Evolutionary conservation across 2,888 invertebrate genomes (phyloP), one percentile per base, ranked within the genome.

Genomic region (Pteria penguin): DNA sequence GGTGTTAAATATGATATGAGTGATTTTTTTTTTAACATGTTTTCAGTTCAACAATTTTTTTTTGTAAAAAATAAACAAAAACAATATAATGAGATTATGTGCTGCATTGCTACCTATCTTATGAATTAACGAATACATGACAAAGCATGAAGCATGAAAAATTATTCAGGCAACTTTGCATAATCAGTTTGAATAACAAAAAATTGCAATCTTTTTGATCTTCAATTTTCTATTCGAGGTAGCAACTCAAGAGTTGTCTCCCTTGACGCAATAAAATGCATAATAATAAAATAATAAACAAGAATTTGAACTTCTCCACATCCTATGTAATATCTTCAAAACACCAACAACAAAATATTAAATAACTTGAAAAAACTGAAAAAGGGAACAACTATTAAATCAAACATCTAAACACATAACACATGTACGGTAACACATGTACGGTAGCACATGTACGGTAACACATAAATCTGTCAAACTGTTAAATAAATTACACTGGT

Each of bases 281-380:
- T 61, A 45, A 60, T 61, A 70, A 68, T n/a, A n/a, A n/a, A n/a
- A n/a, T n/a, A n/a, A 70, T 45, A 33, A 70, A n/a, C 63, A 63
- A 60, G 27, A 26, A 33, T 63, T 33, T 63, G 63, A 63, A 63
- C 33, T 36, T 32, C 22, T 60, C 55, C 22, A 26, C 61, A 61
- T 52, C 61, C 61, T 31, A 58, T 27, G 61, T 70, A 70, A 70
- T 70, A 70, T 70, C 70, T 61, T 70, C 61, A 70, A 70, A 70
- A 70, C 58, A 61, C 70, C 70, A 70, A 70, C 70, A 70, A 70
- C 52, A 61, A 70, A 61, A 70, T 57, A 70, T 58, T 70, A 70
- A 70, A 70, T 55, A 54, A 67, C 54, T 55, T 67, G 55, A 33
- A 70, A 60, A 70, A 70, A 60, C 27, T 70, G 29, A 8, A 61